Conservation (phyloP, 92 coral and sea anemone genomes). For the Heliopora coerulea region DNA sequence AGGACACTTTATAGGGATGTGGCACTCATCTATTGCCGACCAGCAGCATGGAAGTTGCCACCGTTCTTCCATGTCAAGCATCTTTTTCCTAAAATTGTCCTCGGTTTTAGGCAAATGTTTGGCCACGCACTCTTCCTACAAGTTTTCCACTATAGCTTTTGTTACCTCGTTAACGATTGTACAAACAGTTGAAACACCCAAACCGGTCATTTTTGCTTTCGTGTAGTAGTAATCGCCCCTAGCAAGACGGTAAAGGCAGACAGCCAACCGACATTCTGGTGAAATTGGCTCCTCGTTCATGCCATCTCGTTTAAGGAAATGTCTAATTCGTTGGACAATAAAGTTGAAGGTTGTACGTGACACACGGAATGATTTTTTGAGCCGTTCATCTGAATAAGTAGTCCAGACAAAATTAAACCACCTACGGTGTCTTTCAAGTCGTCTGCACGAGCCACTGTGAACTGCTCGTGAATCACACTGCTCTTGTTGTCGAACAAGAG, state of each 20-base stretch:
- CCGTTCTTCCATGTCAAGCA: constrained; percentile 45
- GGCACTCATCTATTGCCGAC: constrained; percentile 61
- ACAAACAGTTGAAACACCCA: constrained; percentile 57
- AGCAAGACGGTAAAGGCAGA: constrained; percentile 52
- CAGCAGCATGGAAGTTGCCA: constrained; percentile 61
- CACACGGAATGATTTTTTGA: too few species aligned
- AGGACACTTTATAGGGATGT: constrained; percentile 56
- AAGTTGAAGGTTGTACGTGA: too few species aligned
- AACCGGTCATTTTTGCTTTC: constrained; percentile 53
- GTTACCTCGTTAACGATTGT: constrained; percentile 50
- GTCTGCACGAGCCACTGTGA: constrained; percentile 44
- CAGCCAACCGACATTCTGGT: constrained; percentile 52
- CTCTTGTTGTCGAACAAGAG: constrained; percentile 26
- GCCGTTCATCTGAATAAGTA: too few species aligned
- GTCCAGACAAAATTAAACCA: too few species aligned
- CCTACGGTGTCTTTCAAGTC: too few species aligned
- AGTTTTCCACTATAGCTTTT: constrained; percentile 44
- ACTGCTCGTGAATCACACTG: constrained; percentile 27
- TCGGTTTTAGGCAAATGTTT: constrained; percentile 46
- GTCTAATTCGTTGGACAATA: too few species aligned
- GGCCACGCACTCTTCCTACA: constrained; percentile 44
- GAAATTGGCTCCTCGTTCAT: too few species aligned
- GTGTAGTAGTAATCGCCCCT: constrained; percentile 64
- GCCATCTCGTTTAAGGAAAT: too few species aligned
- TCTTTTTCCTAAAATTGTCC: constrained; percentile 44